Percentiles rank a stretch among this genome's conserved stretches.
Evolutionary conservation across 2,888 invertebrate genomes (phyloP).

Genomic region (Hydriomena furcata): DNA sequence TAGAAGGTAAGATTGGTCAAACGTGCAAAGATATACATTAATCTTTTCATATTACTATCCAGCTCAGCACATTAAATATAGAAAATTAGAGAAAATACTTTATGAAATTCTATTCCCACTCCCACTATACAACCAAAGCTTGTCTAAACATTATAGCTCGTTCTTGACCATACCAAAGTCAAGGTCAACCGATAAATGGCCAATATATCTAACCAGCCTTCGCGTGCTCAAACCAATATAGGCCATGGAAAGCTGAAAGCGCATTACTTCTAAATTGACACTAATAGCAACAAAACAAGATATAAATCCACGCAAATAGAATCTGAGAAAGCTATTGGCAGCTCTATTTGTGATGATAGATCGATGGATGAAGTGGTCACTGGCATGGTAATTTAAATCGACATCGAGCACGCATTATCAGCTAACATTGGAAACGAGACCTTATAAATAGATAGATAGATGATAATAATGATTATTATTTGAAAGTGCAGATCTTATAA

Average conservation of each 20-base stretch:
- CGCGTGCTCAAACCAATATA: slow-evolving; percentile 29
- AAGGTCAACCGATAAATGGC: slow-evolving; percentile 23
- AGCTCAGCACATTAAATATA: too few relatives aligned
- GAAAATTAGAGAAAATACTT: too few relatives aligned
- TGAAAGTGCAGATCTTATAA: too few relatives aligned
- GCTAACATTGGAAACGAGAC: too few relatives aligned
- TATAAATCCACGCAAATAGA: slow-evolving; percentile 22
- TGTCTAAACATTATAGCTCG: not conserved
- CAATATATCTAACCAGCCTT: slow-evolving; percentile 28
- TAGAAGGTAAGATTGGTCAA: too few relatives aligned
- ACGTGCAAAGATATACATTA: too few relatives aligned
- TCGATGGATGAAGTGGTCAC: not conserved
- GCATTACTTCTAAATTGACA: slow-evolving; percentile 28
- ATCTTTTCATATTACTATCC: too few relatives aligned
- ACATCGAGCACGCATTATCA: too few relatives aligned
- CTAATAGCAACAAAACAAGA: slow-evolving; percentile 27
- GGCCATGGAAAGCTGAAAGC: slow-evolving; percentile 28
- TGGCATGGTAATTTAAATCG: slow-evolving; percentile 1
- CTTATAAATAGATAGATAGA: too few relatives aligned
- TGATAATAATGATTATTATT: too few relatives aligned
- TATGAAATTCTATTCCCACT: too few relatives aligned
- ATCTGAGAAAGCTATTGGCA: slow-evolving; percentile 26
- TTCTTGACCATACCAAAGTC: slow-evolving; percentile 27
- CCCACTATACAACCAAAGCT: too few relatives aligned
- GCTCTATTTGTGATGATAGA: slow-evolving; percentile 10